Conservation (phyloP, 2,888 invertebrate genomes). For the Galeruca laticollis region DNA sequence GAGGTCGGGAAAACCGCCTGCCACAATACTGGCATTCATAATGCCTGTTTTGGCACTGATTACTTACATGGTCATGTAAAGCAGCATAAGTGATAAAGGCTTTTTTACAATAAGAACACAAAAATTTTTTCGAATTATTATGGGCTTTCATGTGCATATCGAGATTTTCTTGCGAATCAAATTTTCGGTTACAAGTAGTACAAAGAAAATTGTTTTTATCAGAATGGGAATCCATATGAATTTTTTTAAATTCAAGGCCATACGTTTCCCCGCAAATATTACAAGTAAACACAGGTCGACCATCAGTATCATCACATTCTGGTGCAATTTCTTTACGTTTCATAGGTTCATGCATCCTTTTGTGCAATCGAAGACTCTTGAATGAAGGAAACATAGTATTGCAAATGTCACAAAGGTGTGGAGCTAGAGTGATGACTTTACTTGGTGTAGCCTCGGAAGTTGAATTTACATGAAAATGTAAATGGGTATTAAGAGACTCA, state of each 20-base stretch:
- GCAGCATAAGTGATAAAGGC: conserved; percentile 60
- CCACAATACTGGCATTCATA: conserved; percentile 81
- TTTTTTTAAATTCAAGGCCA: conserved; percentile 68
- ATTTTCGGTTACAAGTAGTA: conserved; percentile 79
- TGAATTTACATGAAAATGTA: conserved; percentile 70
- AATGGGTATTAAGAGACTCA: conserved; percentile 71
- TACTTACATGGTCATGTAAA: conserved; percentile 27
- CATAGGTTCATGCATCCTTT: conserved; percentile 80
- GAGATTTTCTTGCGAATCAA: conserved; percentile 74
- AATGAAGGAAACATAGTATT: conserved; percentile 75
- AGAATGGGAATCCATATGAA: conserved; percentile 78
- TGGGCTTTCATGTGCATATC: conserved; percentile 83
- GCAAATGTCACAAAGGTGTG: conserved; percentile 74
- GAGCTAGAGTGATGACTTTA: conserved; percentile 55
- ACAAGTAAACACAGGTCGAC: conserved; percentile 60
- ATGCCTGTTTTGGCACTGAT: conserved; percentile 64
- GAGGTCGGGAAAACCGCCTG: conserved; percentile 78
- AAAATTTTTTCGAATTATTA: conserved; percentile 68
- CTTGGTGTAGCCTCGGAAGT: conserved; percentile 41
- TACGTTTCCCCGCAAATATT: conserved; percentile 69
- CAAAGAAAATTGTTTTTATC: conserved; percentile 73
- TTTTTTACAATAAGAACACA: conserved; percentile 64
- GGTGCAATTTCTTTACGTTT: conserved; percentile 70
- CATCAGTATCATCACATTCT: conserved; percentile 55
- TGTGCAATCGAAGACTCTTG: conserved; percentile 77